These are phyloP conservation scores for Melanchra persicariae DNA, from an alignment of 2,888 invertebrate species.

Conservation along the genomic window DNA sequence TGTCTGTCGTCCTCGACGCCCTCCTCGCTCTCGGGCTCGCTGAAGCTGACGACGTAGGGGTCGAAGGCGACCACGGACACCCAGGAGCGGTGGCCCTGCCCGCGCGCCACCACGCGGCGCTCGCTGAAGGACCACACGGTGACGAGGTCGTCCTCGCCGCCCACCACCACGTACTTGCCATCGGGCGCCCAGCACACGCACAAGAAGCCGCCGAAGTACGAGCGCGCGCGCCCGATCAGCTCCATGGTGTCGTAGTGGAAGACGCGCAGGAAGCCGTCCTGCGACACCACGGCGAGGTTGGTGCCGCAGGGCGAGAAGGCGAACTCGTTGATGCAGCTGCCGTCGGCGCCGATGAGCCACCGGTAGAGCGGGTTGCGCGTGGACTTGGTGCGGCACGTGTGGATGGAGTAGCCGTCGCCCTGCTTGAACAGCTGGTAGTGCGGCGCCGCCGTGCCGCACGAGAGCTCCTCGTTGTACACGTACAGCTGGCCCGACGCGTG, in stretches of 20 bases:
- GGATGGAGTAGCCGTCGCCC: conserved; percentile 98
- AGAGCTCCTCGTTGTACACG: conserved; percentile 98
- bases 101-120: conserved; percentile 98
- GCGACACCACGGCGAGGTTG: conserved; percentile 98
- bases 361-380: conserved; percentile 97
- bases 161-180: conserved; percentile 98
- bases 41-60: conserved; percentile 94
- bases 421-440: conserved; percentile 98
- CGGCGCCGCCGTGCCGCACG: conserved; percentile 97
- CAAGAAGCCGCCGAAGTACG: conserved; percentile 99
- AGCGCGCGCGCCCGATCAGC: conserved; percentile 97
- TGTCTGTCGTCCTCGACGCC: conserved; percentile 86
- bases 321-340: conserved; percentile 98
- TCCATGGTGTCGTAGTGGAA: conserved; percentile 99
- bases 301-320: conserved; percentile 98
- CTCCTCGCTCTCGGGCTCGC: conserved; percentile 92
- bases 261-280: conserved; percentile 98
- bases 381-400: conserved; percentile 98
- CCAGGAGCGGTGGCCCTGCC: conserved; percentile 99
- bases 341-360: conserved; percentile 96
- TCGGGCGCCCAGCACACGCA: conserved; percentile 99
- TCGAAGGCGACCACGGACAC: conserved; percentile 99
- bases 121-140: conserved; percentile 99
- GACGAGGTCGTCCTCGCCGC: conserved; percentile 99
- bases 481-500: conserved; percentile 99